Conservation (phyloP, 2,797 vertebrate species). For the Parotocinclus haroldoi region DNA sequence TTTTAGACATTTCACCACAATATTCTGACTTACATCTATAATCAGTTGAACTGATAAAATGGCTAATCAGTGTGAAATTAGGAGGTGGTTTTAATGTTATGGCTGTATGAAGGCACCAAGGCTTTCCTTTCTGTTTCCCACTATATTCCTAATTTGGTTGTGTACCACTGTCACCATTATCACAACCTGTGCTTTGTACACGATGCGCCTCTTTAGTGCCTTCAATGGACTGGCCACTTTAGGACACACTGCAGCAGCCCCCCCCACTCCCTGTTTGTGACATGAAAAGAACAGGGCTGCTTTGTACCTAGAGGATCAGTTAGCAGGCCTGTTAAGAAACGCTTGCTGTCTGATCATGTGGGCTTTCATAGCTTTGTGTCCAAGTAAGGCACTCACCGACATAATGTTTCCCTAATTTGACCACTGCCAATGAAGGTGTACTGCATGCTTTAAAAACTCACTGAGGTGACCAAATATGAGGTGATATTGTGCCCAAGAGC, state of each 20-base stretch:
- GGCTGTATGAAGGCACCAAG: neutral
- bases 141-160: slow-evolving; percentile 64
- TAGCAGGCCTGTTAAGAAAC: slow-evolving; percentile 63
- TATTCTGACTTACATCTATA: no score
- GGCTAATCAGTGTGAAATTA: neutral
- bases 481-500: neutral
- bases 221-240: slow-evolving; percentile 72
- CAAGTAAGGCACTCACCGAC: slow-evolving; percentile 56
- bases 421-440: slow-evolving; percentile 5
- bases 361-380: slow-evolving; percentile 68
- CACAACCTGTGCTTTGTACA: slow-evolving; percentile 65
- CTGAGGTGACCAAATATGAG: slow-evolving; percentile 7
- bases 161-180: slow-evolving; percentile 56
- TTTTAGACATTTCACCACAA: no score
- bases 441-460: slow-evolving; percentile 14
- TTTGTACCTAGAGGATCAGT: slow-evolving; percentile 80
- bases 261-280: slow-evolving; percentile 70
- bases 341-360: slow-evolving; percentile 65
- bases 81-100: no score
- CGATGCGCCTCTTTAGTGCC: slow-evolving; percentile 60
- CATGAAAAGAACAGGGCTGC: slow-evolving; percentile 77
- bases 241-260: slow-evolving; percentile 59
- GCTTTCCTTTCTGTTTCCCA: slow-evolving; percentile 5
- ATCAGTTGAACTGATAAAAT: neutral
- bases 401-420: slow-evolving; percentile 36